These are phyloP conservation scores for Diplosoma virens DNA, from an alignment of 23 tunicate genomes.

Conservation along the genomic window DNA sequence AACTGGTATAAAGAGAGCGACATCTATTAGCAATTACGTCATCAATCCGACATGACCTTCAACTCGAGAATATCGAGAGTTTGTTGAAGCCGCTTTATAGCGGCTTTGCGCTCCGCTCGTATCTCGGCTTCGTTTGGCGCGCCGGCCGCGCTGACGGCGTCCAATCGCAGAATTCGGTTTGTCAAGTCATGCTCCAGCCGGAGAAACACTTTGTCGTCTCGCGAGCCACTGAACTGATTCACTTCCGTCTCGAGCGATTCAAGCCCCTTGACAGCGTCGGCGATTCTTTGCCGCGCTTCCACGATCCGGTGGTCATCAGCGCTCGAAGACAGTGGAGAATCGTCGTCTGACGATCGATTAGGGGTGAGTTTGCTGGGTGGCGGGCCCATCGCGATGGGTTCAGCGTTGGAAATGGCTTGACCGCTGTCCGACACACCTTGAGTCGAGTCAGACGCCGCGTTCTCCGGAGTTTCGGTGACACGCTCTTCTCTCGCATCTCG, in stretches of 20 bases:
- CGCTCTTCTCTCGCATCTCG: neutral
- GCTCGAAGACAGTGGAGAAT: neutral
- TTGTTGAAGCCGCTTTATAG: constrained; percentile 66
- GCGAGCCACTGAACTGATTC: constrained; percentile 17
- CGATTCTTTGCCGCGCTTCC: constrained; percentile 11
- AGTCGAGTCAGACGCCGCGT: too few relatives aligned
- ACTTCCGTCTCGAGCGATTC: constrained; percentile 32
- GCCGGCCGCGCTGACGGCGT: constrained; percentile 54
- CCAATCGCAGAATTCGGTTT: constrained; percentile 46
- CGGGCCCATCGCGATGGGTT: constrained; percentile 2
- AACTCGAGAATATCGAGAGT: constrained; percentile 73
- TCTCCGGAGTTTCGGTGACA: too few relatives aligned
- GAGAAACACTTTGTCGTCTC: constrained; percentile 46
- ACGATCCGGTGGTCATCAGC: constrained; percentile 14
- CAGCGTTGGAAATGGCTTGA: too few relatives aligned
- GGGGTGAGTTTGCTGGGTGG: neutral
- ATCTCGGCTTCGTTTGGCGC: constrained; percentile 56
- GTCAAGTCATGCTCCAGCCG: constrained; percentile 52
- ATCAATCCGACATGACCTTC: constrained; percentile 33
- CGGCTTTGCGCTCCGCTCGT: constrained; percentile 58
- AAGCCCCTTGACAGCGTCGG: constrained; percentile 10
- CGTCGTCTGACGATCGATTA: neutral
- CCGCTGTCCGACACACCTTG: too few relatives aligned
- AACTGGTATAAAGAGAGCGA: too few relatives aligned
- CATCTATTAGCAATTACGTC: too few relatives aligned